Evolutionary conservation across 2,888 invertebrate genomes (phyloP).

Genomic region (Drosophila acutilabella): DNA sequence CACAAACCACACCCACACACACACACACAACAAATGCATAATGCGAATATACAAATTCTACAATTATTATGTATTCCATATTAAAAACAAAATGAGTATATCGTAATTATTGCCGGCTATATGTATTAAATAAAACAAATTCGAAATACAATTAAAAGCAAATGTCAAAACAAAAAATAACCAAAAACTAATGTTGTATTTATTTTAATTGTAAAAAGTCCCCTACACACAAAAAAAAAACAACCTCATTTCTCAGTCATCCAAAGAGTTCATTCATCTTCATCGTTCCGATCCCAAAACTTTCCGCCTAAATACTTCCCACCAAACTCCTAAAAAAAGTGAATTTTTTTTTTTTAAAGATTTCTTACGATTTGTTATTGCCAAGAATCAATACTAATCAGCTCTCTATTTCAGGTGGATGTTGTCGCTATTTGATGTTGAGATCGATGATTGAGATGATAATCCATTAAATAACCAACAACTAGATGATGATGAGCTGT

Average conservation of each 20-base stretch:
- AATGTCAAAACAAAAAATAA: constrained; percentile 68
- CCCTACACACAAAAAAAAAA: not conserved
- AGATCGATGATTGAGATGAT: constrained; percentile 43
- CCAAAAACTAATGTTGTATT: constrained; percentile 68
- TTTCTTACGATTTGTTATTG: constrained; percentile 12
- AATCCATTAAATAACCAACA: constrained; percentile 27
- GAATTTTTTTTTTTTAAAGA: not conserved
- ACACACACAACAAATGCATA: constrained; percentile 27
- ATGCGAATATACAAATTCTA: constrained; percentile 35
- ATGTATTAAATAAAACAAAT: constrained; percentile 73
- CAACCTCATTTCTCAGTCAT: not conserved
- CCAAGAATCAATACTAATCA: constrained; percentile 81
- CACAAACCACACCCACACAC: constrained; percentile 38
- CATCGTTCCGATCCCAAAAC: constrained; percentile 19
- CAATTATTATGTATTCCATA: constrained; percentile 70
- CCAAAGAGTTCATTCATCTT: constrained; percentile 11
- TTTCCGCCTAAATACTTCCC: constrained; percentile 7
- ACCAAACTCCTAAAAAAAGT: constrained; percentile 4
- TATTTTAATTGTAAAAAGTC: constrained; percentile 56
- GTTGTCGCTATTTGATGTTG: constrained; percentile 62
- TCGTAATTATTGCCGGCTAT: constrained; percentile 76
- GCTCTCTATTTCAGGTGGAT: constrained; percentile 84
- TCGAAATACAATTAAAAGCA: constrained; percentile 79
- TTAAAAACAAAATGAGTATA: constrained; percentile 51
- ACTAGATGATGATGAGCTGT: constrained; percentile 42